Percentiles rank a stretch among this genome's conserved stretches.
Conservation (phyloP, 2,113 vertebrate species). For the Eudyptes chrysolophus region DNA sequence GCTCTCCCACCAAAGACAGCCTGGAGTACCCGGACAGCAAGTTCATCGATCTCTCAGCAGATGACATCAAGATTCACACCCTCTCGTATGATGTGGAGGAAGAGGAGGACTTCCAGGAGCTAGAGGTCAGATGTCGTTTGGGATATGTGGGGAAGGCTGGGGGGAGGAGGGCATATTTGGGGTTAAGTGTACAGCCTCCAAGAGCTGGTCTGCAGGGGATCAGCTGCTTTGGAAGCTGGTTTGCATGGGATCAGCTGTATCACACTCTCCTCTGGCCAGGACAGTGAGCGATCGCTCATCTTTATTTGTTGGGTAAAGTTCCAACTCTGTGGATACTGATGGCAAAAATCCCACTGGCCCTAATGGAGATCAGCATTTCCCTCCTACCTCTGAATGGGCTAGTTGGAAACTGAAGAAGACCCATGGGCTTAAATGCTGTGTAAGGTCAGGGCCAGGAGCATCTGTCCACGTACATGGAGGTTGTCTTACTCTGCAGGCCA, state of each 20-base stretch:
- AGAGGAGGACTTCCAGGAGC: conserved; percentile 90
- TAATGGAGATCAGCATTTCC: not conserved
- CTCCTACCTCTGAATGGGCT: not conserved
- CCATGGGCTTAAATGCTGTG: not conserved
- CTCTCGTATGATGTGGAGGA: conserved; percentile 91
- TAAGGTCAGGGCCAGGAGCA: not conserved
- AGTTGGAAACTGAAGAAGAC: not conserved
- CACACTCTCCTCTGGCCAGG: not conserved
- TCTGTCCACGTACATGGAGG: not conserved
- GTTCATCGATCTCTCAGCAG: conserved; percentile 83
- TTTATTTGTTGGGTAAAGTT: not conserved
- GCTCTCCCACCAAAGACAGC: conserved; percentile 79
- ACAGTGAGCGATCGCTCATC: fast-evolving
- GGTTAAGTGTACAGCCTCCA: not conserved
- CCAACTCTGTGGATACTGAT: not conserved
- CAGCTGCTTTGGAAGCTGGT: not conserved
- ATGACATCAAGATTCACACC: conserved; percentile 88
- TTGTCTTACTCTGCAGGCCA: not conserved
- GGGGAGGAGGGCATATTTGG: not conserved
- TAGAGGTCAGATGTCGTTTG: conserved; percentile 82
- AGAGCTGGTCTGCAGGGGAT: not conserved
- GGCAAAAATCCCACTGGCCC: not conserved
- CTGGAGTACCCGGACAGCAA: conserved; percentile 82
- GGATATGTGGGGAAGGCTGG: not conserved
- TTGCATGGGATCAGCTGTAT: not conserved